Conservation (phyloP, 2,888 invertebrate genomes). For the Tiliacea aurago region DNA sequence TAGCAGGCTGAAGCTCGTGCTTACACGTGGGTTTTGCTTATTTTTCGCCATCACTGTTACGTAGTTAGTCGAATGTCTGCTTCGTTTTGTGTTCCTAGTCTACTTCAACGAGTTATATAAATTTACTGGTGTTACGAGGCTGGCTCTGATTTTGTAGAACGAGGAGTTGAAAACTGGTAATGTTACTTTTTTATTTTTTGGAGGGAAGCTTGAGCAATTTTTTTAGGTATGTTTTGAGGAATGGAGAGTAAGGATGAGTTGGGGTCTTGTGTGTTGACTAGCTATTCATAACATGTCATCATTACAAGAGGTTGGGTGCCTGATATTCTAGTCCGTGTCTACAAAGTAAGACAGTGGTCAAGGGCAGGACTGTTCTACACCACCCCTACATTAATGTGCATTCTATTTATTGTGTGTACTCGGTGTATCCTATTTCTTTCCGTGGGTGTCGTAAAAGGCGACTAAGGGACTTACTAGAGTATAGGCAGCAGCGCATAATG, state of each 20-base stretch:
- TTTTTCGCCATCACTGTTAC: slow-evolving; percentile 69
- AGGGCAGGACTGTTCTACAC: slow-evolving; percentile 23
- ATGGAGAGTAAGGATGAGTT: background rate
- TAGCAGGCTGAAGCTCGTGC: slow-evolving; percentile 34
- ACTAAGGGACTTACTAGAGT: too few relatives aligned
- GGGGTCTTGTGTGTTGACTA: background rate
- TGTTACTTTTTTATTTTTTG: slow-evolving; percentile 26
- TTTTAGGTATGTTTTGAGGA: background rate
- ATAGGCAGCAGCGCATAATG: too few relatives aligned
- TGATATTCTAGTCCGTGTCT: slow-evolving; percentile 24
- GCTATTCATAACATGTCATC: background rate
- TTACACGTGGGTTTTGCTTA: slow-evolving; percentile 63
- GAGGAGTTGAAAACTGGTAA: slow-evolving; percentile 29
- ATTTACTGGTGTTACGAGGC: slow-evolving; percentile 35
- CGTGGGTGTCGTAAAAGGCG: too few relatives aligned
- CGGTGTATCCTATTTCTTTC: slow-evolving; percentile 5
- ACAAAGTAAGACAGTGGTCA: slow-evolving; percentile 24
- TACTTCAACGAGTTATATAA: slow-evolving; percentile 62
- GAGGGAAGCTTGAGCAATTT: background rate
- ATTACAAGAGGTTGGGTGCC: background rate
- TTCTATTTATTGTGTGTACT: background rate
- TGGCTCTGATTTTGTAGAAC: slow-evolving; percentile 29
- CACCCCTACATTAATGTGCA: background rate
- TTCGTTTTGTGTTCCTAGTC: slow-evolving; percentile 69
- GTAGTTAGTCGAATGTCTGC: slow-evolving; percentile 72